Conservation (phyloP, 1,140 invertebrate species). For the Colletes gigas region DNA sequence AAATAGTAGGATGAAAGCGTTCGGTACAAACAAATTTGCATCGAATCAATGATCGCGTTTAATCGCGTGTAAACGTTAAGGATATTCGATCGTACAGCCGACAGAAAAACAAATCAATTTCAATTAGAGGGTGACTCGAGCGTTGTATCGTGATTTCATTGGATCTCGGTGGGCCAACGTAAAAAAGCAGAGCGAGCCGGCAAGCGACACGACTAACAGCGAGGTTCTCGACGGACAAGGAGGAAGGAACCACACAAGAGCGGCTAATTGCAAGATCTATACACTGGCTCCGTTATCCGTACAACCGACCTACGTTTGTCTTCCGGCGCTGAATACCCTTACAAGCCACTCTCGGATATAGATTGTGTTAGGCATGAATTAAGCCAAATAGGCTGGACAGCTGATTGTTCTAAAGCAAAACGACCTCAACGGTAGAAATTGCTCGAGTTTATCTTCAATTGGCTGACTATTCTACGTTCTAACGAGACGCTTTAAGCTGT, state of each 20-base stretch:
- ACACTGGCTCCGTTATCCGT: constrained; percentile 46
- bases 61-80: background rate
- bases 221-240: constrained; percentile 35
- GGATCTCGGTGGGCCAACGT: background rate
- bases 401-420: constrained; percentile 8
- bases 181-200: constrained; percentile 8
- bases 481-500: background rate
- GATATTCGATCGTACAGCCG: background rate
- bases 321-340: constrained; percentile 58
- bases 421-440: background rate
- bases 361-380: constrained; percentile 53
- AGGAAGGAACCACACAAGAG: constrained; percentile 64
- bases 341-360: constrained; percentile 56
- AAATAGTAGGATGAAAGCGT: too few relatives aligned
- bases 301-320: constrained; percentile 41
- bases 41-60: background rate
- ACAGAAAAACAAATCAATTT: background rate
- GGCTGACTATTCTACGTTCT: background rate
- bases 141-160: background rate
- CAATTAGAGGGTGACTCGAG: background rate
- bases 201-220: constrained; percentile 48
- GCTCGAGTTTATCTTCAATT: background rate
- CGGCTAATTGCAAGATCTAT: constrained; percentile 64
- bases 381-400: constrained; percentile 48
- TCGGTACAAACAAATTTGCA: background rate